A percentile compares a stretch with the other conserved stretches of the same genome.
Conservation (phyloP, 1,140 invertebrate species). For the Drosophila obscura region DNA sequence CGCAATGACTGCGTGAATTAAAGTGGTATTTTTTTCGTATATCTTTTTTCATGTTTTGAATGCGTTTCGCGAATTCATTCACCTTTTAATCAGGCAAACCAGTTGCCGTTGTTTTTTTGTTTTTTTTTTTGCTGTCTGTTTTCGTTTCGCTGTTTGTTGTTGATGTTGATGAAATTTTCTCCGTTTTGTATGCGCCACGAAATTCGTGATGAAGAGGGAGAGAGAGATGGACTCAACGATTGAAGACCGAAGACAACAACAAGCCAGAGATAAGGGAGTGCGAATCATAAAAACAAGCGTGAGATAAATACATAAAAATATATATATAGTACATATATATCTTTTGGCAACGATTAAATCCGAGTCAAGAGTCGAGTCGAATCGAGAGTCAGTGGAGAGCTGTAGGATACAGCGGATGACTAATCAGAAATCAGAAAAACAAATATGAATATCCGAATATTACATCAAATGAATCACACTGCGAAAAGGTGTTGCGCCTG, state of each 20-base stretch:
- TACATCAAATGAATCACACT: constrained; percentile 13
- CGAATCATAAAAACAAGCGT: constrained; percentile 51
- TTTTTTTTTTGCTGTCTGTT: constrained; percentile 23
- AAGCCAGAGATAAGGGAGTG: too few species aligned
- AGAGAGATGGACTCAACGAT: not conserved
- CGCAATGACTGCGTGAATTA: constrained; percentile 7
- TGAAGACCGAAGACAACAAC: constrained; percentile 20
- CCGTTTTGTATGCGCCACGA: constrained; percentile 65
- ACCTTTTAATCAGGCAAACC: constrained; percentile 78
- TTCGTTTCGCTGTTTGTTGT: constrained; percentile 47
- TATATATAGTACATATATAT: not conserved
- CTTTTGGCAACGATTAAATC: constrained; percentile 28
- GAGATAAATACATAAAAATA: constrained; percentile 72
- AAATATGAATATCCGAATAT: constrained; percentile 18
- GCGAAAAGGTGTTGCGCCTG: constrained; percentile 13
- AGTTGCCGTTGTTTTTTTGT: constrained; percentile 56
- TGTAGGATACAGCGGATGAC: constrained; percentile 18
- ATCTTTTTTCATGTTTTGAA: constrained; percentile 30
- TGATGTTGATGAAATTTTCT: constrained; percentile 59
- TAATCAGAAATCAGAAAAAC: constrained; percentile 17
- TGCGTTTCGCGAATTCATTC: constrained; percentile 70
- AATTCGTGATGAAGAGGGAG: constrained; percentile 48
- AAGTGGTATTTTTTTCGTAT: constrained; percentile 31
- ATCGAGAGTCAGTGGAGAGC: not conserved
- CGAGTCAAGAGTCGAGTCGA: too few species aligned